A percentile compares a stretch with the other conserved stretches of the same genome.
Conservation (phyloP, 2,113 vertebrate species). For the Nerophis ophidion region DNA sequence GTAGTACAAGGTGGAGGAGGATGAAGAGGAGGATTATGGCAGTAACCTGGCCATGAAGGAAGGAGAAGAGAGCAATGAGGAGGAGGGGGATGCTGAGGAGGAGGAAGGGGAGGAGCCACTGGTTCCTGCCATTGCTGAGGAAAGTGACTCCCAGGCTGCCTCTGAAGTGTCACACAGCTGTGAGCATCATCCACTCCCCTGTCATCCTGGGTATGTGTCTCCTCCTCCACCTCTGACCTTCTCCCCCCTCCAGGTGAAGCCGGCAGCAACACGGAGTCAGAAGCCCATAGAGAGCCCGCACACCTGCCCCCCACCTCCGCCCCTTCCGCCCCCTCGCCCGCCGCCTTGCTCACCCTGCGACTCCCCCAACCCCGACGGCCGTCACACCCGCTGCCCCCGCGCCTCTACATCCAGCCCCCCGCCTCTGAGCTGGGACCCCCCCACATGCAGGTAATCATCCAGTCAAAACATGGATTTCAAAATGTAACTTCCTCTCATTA, state of each 20-base stretch:
- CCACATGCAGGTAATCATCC: conserved; percentile 75
- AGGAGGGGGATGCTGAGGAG: conserved; percentile 80
- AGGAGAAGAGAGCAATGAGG: conserved; percentile 85
- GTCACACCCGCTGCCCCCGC: conserved; percentile 84
- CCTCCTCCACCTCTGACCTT: neutral
- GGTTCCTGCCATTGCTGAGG: conserved; percentile 80
- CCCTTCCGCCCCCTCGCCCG: conserved; percentile 72
- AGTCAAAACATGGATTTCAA: no score
- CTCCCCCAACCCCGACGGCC: conserved; percentile 83
- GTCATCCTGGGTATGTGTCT: neutral
- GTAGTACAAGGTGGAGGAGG: conserved; percentile 62
- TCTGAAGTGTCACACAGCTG: conserved; percentile 81
- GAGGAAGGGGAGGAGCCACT: conserved; percentile 74
- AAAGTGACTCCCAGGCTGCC: conserved; percentile 69
- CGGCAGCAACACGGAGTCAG: conserved; percentile 71
- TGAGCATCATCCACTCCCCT: conserved; percentile 39
- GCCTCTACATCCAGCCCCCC: conserved; percentile 91
- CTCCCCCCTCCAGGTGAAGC: conserved; percentile 72
- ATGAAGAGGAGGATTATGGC: conserved; percentile 70
- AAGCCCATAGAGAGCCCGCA: conserved; percentile 70
- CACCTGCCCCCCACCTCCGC: conserved; percentile 66
- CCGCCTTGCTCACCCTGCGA: conserved; percentile 76
- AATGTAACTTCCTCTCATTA: no score
- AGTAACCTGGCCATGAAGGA: conserved; percentile 79
- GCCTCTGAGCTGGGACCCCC: conserved; percentile 88